Evolutionary conservation across 2,888 invertebrate genomes (phyloP), one percentile per base, ranked within the genome.

Genomic region (Panorpa germanica): DNA sequence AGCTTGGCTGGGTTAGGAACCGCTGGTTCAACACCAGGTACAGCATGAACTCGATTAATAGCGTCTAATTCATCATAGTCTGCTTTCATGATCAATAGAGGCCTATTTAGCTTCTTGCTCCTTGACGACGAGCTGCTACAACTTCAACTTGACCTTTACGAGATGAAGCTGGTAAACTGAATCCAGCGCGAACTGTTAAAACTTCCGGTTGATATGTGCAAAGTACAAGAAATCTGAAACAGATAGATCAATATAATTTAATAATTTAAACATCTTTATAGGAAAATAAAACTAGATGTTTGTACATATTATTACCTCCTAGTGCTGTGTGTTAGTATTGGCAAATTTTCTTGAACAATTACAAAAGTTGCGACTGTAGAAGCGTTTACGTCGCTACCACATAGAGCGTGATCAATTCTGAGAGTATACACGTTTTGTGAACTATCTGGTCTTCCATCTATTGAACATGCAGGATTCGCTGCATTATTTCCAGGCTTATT

Each of bases 201-300:
- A 74, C 73, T 47, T 75, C 74, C 3, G 75, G 74, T 42, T 74
- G 70, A 46, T 73, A 74, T 3, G 71, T 69, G 45, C 75, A 76
- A 4, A 75, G 57, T 4, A 76, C 74, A 36, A 76, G 50, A 45
- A 75, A 76, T 35, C 74, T 61, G 46, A 19, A 32, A 31, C 16
- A 11, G 12, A 21, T 17, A n/a, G n/a, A n/a, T n/a, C n/a, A n/a
- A n/a, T n/a, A n/a, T n/a, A n/a, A n/a, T n/a, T n/a, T n/a, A n/a
- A n/a, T n/a, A n/a, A n/a, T n/a, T n/a, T n/a, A n/a, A n/a, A n/a
- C n/a, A n/a, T n/a, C n/a, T n/a, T n/a, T n/a, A n/a, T n/a, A 26
- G n/a, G 8, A 11, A 11, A 8, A 11, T 7, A 25, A 20, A n/a
- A 20, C 20, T 20, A 8, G 8, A 20, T 20, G 8, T 13, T 15